Percentiles rank a stretch among this genome's conserved stretches.
Evolutionary conservation across 2,797 vertebrate genomes (phyloP).

Genomic region (Hapalemur alaotrensis): DNA sequence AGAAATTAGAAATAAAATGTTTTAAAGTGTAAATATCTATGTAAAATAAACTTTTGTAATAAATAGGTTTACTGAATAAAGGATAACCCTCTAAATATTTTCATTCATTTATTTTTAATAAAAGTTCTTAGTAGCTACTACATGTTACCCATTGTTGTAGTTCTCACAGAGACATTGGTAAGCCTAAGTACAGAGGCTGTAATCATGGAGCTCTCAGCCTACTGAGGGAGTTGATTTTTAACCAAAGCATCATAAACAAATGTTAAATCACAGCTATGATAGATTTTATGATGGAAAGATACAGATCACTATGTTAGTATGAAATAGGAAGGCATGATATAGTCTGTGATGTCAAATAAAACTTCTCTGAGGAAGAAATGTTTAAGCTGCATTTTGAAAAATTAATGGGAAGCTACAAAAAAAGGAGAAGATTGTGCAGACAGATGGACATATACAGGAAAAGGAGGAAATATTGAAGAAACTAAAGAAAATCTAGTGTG

Average conservation of each 20-base stretch:
- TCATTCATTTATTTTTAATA: background rate
- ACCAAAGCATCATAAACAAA: background rate
- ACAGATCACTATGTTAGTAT: background rate
- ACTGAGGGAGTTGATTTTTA: background rate
- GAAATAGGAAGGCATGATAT: background rate
- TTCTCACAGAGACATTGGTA: background rate
- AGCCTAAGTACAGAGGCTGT: background rate
- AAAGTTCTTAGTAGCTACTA: background rate
- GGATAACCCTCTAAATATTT: background rate
- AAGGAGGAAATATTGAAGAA: background rate
- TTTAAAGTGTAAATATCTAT: background rate
- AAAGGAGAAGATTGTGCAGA: background rate
- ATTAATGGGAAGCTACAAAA: background rate
- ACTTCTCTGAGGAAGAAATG: background rate
- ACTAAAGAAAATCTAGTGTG: background rate
- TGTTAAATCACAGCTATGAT: background rate
- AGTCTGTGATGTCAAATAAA: background rate
- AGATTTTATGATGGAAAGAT: background rate
- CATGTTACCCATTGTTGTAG: background rate
- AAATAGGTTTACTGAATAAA: background rate
- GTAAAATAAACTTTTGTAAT: background rate
- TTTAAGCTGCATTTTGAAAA: background rate
- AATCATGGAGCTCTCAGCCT: background rate
- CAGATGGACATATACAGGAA: background rate
- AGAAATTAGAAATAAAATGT: background rate